These are phyloP conservation scores for Hedya salicella DNA, from an alignment of 2,888 invertebrate species.

Conservation along the genomic window DNA sequence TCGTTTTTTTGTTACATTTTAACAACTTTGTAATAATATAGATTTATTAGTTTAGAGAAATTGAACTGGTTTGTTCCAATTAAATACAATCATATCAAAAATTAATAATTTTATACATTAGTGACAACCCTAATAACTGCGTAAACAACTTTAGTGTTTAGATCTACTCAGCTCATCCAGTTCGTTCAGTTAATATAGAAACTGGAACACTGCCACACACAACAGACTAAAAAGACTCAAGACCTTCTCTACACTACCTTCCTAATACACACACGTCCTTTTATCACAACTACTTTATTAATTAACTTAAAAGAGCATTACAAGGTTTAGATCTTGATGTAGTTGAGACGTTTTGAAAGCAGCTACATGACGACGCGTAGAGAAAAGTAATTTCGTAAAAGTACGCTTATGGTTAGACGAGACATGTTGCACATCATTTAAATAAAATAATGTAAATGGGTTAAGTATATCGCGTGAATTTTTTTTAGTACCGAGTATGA, in stretches of 20 bases:
- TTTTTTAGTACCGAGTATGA: neutral
- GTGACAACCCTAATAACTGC: neutral
- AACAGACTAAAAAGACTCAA: neutral
- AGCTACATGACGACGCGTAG: neutral
- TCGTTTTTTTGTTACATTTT: too few relatives aligned
- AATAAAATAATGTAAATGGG: neutral
- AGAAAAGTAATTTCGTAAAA: conserved; percentile 4
- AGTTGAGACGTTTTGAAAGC: neutral
- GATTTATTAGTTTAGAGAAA: too few relatives aligned
- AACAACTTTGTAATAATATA: too few relatives aligned
- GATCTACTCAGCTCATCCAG: conserved; percentile 10
- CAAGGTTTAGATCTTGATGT: neutral
- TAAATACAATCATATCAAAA: too few relatives aligned
- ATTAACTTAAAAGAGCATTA: neutral
- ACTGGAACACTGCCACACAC: neutral
- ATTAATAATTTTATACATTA: neutral
- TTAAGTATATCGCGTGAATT: neutral
- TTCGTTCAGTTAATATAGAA: conserved; percentile 6
- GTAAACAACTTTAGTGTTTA: conserved; percentile 1
- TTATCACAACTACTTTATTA: neutral
- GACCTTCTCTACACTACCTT: neutral
- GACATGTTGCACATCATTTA: neutral
- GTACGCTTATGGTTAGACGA: neutral
- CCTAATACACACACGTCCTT: neutral
- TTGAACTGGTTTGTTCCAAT: too few relatives aligned